Base-by-base conservation (phyloP, 2,888 invertebrate genomes). In the Rhogogaster chlorosoma region DNA sequence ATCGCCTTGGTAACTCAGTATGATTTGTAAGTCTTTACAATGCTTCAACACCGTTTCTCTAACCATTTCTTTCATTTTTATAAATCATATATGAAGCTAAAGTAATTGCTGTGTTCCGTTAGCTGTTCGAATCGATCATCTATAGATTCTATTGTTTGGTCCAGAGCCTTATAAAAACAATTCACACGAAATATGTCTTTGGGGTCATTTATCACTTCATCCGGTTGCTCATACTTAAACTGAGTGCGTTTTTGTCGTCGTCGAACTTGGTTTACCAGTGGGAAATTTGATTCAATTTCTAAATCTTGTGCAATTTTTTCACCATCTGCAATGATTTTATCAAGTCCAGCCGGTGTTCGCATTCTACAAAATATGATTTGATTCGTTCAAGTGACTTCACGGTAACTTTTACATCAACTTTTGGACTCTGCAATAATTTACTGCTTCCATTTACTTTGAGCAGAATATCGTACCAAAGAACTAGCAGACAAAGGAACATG, bases 11-110 rank as follows among this genome's bases (percentile, higher is more conserved):
- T 84, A 75, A 85, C 18, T 83, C 18, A 61, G 36, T 67, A 85
- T 36, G 57, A 57, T 84, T 86, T 83, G 42, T 49, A 85, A 77
- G 85, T 87, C 84, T 83, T 85, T 86, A 53, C 86, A 84, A 61
- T 86, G 85, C 77, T 84, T 84, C 42, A 85, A 67, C 61, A 86
- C 61, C 80, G 67, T 86, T 83, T 86, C 86, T 84, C 84, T 85
- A 77, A 67, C 78, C 83, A 86, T 85, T 77, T 45, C 64, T 83
- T 83, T 87, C 84, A 85, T 80, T 53, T 83, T 71, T 45, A 86
- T 64, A 42, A 53, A 57, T 77, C 53, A 77, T 32, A 77, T 53
- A n/a, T 9, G n/a, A 77, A 53, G 49, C 53, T 26, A 15, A 53
- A 77, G n/a, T 77, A 77, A 53, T 77, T 77, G 32, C 49, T 77